Evolutionary conservation across 2,888 invertebrate species (phyloP).

Genomic region (Auanema freiburgensis): DNA sequence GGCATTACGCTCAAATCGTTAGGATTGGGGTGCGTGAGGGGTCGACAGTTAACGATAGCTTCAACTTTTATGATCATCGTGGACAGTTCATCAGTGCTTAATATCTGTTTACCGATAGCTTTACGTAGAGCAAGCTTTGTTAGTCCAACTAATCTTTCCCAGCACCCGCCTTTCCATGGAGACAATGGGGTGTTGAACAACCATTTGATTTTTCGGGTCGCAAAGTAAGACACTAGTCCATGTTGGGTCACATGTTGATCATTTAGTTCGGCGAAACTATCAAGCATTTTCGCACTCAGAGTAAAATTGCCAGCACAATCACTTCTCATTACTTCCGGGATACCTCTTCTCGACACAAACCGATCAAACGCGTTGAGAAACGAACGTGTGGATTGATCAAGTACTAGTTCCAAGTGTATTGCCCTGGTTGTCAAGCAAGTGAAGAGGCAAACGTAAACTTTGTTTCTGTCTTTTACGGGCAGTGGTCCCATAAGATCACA

Average conservation of each 20-base stretch:
- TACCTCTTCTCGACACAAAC: neutral
- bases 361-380: neutral
- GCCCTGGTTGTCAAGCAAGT: neutral
- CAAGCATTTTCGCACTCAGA: neutral
- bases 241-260: neutral
- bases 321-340: neutral
- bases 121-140: neutral
- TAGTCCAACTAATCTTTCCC: neutral
- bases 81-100: neutral
- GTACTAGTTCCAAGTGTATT: conserved; percentile 3
- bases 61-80: conserved; percentile 1
- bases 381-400: neutral
- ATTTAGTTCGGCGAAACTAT: no score
- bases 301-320: neutral
- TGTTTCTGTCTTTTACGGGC: neutral
- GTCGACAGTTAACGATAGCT: neutral
- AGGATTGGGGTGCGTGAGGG: neutral
- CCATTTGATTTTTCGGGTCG: neutral
- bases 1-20: neutral
- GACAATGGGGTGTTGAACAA: neutral
- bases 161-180: conserved; percentile 7
- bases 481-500: conserved; percentile 1
- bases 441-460: conserved; percentile 1
- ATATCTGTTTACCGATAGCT: neutral
- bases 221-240: neutral